These are phyloP conservation scores for Diaprepes abbreviatus DNA, from an alignment of 2,888 invertebrate genomes.

Conservation along the genomic window DNA sequence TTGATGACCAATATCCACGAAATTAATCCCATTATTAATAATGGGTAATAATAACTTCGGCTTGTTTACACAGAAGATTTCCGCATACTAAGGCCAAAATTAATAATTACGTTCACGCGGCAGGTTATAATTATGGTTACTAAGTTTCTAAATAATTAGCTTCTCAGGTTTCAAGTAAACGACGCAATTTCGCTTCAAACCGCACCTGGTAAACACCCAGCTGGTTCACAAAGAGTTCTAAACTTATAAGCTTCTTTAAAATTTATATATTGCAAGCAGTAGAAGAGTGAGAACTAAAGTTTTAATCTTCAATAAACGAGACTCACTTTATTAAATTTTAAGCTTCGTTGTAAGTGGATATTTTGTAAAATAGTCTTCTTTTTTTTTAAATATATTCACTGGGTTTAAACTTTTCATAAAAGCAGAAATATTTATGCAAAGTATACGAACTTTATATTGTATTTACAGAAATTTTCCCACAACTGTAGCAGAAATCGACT, in stretches of 20 bases:
- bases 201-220: constrained; percentile 5
- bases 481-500: no score
- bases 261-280: neutral
- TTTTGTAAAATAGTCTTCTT: no score
- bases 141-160: constrained; percentile 10
- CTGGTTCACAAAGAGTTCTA: constrained; percentile 2
- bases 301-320: neutral
- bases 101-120: constrained; percentile 1
- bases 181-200: constrained; percentile 4
- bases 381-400: no score
- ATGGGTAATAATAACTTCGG: neutral
- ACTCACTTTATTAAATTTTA: neutral
- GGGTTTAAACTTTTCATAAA: no score
- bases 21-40: neutral
- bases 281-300: neutral
- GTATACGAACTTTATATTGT: no score
- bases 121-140: constrained; percentile 2
- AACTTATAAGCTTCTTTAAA: constrained; percentile 12
- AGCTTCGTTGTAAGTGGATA: no score
- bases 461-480: no score
- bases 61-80: constrained; percentile 10
- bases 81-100: constrained; percentile 1
- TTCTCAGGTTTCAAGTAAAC: constrained; percentile 9
- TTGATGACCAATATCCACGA: neutral
- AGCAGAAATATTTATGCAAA: no score